phyloP scores from a whole-genome alignment of 2,888 invertebrate species.

The Limnephilus marmoratus region DNA sequence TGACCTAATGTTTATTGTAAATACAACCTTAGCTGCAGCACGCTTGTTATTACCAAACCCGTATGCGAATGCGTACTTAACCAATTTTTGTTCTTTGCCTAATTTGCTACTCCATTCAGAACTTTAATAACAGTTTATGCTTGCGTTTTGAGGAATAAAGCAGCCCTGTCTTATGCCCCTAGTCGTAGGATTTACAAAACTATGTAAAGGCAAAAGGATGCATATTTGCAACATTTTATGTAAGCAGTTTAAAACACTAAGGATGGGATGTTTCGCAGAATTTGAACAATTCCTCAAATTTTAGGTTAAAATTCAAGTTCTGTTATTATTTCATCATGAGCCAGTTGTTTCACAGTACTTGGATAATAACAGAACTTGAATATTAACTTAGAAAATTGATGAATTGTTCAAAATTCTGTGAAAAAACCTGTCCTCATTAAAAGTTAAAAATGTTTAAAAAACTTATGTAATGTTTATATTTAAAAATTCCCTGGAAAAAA shows the following conservation, averaged over 20 bases:
- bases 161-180: background rate
- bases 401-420: too few relatives aligned
- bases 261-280: too few relatives aligned
- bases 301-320: too few relatives aligned
- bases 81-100: slow-evolving; percentile 64
- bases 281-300: too few relatives aligned
- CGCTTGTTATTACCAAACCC: slow-evolving; percentile 54
- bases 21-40: slow-evolving; percentile 48
- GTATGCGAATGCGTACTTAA: slow-evolving; percentile 54
- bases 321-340: too few relatives aligned
- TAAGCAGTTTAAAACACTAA: background rate
- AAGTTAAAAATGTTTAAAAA: too few relatives aligned
- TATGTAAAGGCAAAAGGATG: background rate
- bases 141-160: slow-evolving; percentile 11
- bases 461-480: too few relatives aligned
- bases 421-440: too few relatives aligned
- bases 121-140: slow-evolving; percentile 4
- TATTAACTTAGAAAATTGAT: too few relatives aligned
- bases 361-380: too few relatives aligned
- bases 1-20: slow-evolving; percentile 32
- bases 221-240: background rate
- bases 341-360: too few relatives aligned
- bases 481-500: background rate
- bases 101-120: slow-evolving; percentile 55
- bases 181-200: background rate